Evolutionary conservation across 2,113 vertebrate species (phyloP).

Genomic region (Pedionomus torquatus): DNA sequence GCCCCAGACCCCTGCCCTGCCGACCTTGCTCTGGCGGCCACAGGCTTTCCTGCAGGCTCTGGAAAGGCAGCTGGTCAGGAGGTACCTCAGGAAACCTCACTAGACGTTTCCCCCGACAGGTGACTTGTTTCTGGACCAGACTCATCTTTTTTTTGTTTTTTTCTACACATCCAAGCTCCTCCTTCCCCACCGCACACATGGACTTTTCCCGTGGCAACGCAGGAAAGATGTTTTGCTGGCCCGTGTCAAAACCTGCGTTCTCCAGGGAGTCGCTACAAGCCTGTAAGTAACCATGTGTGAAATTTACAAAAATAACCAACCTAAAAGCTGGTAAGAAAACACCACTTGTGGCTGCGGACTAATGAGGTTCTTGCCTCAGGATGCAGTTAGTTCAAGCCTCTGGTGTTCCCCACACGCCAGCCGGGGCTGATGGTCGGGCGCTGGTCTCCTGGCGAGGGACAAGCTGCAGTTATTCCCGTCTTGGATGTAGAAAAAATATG

Average conservation of each 20-base stretch:
- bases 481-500: not conserved
- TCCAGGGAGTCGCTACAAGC: not conserved
- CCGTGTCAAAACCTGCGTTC: not conserved
- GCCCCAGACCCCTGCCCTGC: not conserved
- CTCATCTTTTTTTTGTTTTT: not conserved
- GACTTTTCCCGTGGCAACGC: no score
- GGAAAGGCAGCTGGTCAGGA: not conserved
- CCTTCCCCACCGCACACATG: not conserved
- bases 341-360: not conserved
- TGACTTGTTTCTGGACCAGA: not conserved
- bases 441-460: not conserved
- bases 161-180: not conserved
- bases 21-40: not conserved
- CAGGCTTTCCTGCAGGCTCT: not conserved
- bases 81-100: not conserved
- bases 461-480: not conserved
- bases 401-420: fast-evolving
- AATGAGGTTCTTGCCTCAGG: not conserved
- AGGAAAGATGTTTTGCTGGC: not conserved
- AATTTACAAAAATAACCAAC: not conserved
- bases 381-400: fast-evolving
- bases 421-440: fast-evolving
- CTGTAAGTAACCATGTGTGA: not conserved
- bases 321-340: not conserved
- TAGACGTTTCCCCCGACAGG: not conserved